Percentiles rank a stretch among this genome's conserved stretches.
Evolutionary conservation across 2,797 vertebrate species (phyloP).

Genomic region (Cynodonichthys magdalenae): DNA sequence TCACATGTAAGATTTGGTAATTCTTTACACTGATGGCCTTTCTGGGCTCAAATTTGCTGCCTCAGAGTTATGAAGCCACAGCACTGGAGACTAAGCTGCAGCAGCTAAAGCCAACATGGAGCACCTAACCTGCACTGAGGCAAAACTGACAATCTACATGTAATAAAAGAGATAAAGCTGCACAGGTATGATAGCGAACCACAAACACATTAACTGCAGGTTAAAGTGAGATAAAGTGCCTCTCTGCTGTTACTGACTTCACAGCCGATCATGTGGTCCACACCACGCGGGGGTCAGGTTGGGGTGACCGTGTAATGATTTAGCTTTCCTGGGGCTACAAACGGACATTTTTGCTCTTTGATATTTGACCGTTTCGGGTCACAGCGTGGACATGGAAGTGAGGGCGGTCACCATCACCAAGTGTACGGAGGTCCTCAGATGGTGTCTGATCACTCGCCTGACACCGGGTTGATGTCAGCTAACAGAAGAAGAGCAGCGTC

Average conservation of each 20-base stretch:
- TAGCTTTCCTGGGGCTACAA: not conserved
- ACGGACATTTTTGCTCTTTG: constrained; percentile 18
- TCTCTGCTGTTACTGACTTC: not conserved
- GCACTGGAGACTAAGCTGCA: too few relatives aligned
- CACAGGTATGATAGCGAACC: not conserved
- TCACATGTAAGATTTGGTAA: too few relatives aligned
- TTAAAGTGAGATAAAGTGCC: not conserved
- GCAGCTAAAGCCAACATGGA: too few relatives aligned
- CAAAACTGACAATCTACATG: not conserved
- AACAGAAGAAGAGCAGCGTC: too few relatives aligned
- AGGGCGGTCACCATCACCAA: not conserved
- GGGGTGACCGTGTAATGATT: constrained; percentile 38
- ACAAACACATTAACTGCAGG: not conserved
- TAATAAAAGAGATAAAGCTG: not conserved
- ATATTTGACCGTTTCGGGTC: not conserved
- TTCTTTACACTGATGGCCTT: too few relatives aligned
- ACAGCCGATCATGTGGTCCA: constrained; percentile 12
- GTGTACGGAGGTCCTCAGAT: not conserved
- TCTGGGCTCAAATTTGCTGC: too few relatives aligned
- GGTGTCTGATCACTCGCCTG: too few relatives aligned
- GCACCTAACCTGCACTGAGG: too few relatives aligned
- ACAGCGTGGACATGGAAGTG: not conserved
- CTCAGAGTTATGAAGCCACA: too few relatives aligned
- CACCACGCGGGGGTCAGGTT: constrained; percentile 7
- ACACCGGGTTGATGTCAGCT: too few relatives aligned